Percentiles rank a stretch among this genome's conserved stretches.
Evolutionary conservation across 2,113 vertebrate genomes (phyloP).

Genomic region (Craseonycteris thonglongyai): DNA sequence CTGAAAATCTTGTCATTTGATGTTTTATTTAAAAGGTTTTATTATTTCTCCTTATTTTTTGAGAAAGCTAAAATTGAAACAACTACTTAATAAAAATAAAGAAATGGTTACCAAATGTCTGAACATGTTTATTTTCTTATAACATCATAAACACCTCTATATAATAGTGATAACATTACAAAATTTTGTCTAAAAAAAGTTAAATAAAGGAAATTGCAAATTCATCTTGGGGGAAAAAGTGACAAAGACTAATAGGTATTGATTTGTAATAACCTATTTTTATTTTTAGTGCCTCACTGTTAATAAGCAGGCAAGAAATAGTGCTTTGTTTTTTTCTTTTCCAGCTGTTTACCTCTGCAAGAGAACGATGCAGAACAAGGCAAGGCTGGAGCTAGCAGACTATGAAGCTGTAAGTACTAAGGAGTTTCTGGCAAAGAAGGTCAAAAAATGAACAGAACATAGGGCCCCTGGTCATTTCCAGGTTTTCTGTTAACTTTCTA

Average conservation of each 20-base stretch:
- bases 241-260: background rate
- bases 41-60: background rate
- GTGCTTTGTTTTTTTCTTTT: slow-evolving; percentile 58
- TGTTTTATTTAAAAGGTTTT: background rate
- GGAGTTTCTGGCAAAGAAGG: background rate
- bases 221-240: background rate
- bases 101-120: background rate
- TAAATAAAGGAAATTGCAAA: background rate
- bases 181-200: background rate
- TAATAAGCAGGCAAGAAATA: slow-evolving; percentile 50
- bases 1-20: background rate
- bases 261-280: slow-evolving; percentile 5
- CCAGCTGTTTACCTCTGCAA: slow-evolving; percentile 99
- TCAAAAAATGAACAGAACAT: slow-evolving; percentile 4
- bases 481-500: background rate
- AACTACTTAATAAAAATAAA: background rate
- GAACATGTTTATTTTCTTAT: background rate
- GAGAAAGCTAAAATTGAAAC: background rate
- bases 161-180: background rate
- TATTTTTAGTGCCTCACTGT: slow-evolving; percentile 12
- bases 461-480: background rate
- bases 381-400: slow-evolving; percentile 95
- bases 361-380: slow-evolving; percentile 99
- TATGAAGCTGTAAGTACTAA: slow-evolving; percentile 94
- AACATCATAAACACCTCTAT: background rate